Conservation (phyloP, 2,113 vertebrate species). For the Caloenas nicobarica region DNA sequence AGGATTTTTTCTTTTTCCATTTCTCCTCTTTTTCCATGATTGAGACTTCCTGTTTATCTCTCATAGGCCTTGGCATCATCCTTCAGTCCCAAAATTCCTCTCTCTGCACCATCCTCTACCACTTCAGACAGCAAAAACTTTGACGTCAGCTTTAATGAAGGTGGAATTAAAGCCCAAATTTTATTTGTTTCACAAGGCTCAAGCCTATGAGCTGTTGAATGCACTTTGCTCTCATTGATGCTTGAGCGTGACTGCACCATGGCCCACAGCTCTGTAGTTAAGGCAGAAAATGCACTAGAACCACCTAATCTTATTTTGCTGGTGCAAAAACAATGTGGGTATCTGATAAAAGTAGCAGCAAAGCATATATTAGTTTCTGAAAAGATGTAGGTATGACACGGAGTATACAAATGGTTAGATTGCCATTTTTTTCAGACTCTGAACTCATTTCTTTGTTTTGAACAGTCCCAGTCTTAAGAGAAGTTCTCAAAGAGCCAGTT, state of each 20-base stretch:
- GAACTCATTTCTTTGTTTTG: background rate
- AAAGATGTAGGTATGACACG: background rate
- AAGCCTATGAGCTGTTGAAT: background rate
- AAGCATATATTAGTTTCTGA: background rate
- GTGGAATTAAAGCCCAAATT: background rate
- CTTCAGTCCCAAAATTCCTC: background rate
- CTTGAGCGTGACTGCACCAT: background rate
- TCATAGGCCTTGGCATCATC: slow-evolving; percentile 4
- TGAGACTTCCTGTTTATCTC: slow-evolving; percentile 39
- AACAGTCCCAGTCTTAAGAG: background rate
- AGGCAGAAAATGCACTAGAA: background rate
- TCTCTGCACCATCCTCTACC: background rate
- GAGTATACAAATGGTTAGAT: background rate
- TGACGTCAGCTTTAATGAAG: slow-evolving; percentile 1
- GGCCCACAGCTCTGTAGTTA: background rate
- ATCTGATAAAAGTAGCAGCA: background rate
- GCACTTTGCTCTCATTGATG: background rate
- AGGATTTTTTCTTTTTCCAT: background rate
- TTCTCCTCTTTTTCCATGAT: slow-evolving; percentile 3
- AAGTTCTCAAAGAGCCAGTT: background rate
- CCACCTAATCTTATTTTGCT: background rate
- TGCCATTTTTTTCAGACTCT: background rate
- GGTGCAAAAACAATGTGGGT: background rate
- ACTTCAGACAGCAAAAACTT: background rate
- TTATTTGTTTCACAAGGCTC: background rate